These are phyloP conservation scores for Streptopelia turtur DNA, from an alignment of 2,797 vertebrate genomes.

Conservation along the genomic window DNA sequence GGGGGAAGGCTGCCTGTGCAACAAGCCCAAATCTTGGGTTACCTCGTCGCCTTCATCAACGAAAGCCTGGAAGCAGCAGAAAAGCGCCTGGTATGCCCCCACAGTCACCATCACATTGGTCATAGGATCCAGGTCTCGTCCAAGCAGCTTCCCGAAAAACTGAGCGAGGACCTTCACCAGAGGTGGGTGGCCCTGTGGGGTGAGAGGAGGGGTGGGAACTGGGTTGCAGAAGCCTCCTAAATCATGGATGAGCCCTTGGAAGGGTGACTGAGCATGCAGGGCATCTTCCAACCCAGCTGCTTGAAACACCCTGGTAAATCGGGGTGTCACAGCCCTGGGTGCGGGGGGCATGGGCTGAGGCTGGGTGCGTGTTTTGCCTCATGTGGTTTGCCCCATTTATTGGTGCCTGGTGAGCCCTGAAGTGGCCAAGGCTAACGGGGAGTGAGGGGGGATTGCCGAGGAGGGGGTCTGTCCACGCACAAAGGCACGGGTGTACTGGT, in stretches of 20 bases:
- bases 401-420: neutral
- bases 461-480: conserved; percentile 77
- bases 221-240: neutral
- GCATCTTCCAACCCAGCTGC: neutral
- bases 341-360: fast-evolving
- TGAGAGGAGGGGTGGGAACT: neutral
- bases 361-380: neutral
- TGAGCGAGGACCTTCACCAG: conserved; percentile 88
- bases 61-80: conserved; percentile 91
- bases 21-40: neutral
- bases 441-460: neutral
- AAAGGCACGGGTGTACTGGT: conserved; percentile 93
- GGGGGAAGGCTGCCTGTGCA: neutral
- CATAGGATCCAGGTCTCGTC: conserved; percentile 84
- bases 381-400: neutral
- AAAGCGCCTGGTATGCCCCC: conserved; percentile 92
- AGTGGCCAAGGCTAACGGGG: neutral
- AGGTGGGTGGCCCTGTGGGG: conserved; percentile 87
- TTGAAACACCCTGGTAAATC: neutral
- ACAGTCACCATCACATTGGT: conserved; percentile 91
- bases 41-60: conserved; percentile 94
- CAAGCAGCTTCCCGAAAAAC: conserved; percentile 86
- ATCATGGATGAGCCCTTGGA: neutral
- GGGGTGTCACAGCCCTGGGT: neutral
- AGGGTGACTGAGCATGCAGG: fast-evolving